These are phyloP conservation scores for Azemiops feae DNA, from an alignment of 2,113 vertebrate species.

Conservation along the genomic window DNA sequence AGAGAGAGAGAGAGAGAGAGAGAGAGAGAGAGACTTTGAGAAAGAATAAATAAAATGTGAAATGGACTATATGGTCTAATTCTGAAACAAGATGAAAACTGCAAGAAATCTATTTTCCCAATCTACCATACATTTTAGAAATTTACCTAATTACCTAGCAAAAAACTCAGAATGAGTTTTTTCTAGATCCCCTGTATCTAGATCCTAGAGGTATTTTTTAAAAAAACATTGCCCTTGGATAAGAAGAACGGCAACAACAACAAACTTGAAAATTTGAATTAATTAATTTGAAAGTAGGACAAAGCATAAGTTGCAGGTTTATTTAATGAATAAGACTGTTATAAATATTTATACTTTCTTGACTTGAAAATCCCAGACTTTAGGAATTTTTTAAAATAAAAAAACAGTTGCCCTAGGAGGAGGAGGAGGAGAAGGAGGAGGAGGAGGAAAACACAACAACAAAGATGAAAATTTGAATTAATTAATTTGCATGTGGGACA, in stretches of 20 bases:
- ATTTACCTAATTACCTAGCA: background rate
- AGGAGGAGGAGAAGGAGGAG: too few species aligned
- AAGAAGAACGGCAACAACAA: background rate
- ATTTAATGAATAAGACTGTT: background rate
- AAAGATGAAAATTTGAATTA: background rate
- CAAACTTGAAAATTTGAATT: background rate
- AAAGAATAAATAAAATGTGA: background rate
- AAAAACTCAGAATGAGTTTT: background rate
- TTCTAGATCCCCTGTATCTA: background rate
- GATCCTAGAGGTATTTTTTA: background rate
- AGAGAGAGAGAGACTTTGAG: background rate
- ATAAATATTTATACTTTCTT: background rate
- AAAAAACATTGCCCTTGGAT: background rate
- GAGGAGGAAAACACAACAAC: background rate
- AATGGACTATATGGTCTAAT: background rate
- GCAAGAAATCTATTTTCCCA: background rate
- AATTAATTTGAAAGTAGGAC: background rate
- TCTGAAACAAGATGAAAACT: background rate
- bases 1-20: too few species aligned
- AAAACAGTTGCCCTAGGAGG: too few species aligned
- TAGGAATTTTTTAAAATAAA: too few species aligned
- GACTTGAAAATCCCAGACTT: background rate
- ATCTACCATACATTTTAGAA: background rate
- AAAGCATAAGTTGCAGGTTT: background rate
- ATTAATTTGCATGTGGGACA: background rate